Base-by-base conservation (phyloP, 2,888 invertebrate species). In the Brenthis hecate region DNA sequence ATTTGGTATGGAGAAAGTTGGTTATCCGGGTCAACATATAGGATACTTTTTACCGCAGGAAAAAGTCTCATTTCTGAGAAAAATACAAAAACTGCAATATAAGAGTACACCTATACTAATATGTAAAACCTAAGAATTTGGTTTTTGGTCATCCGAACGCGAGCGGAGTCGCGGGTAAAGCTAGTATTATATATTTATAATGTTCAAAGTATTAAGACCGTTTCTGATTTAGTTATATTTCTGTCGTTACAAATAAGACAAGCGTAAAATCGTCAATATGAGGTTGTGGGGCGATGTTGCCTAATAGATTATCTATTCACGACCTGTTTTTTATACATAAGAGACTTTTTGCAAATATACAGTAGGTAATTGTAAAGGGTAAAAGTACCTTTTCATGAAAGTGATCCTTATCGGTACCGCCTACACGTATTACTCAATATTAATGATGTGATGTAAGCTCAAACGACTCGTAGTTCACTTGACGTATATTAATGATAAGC, bases 391-490 rank as follows among this genome's bases (percentile, higher is more conserved):
- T 86, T 84, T 82, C 84, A 83, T 85, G 87, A 86, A 88, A 89
- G 85, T 77, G 86, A 88, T 89, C 85, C 85, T 86, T 76, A 71
- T 76, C 78, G 78, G 80, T 81, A 76, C 88, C 91, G 91, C 89
- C 90, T 85, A 85, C 91, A 82, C 81, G 85, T 83, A 84, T 84
- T 83, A 81, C 88, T 90, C 87, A 85, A 89, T 92, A 92, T 92
- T 92, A 92, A 92, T 92, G 91, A 92, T 90, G 88, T 86, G 89
- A 91, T 89, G 85, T 91, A 86, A 89, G 88, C 87, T 87, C 88
- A 85, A 86, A 86, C 86, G 87, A 88, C 87, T 80, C 79, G 81
- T 85, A 86, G 87, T 83, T 84, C 77, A 78, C 84, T 82, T 84
- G 92, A 92, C 91, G 83, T 81, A 81, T 87, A 91, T 91, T 90